phyloP scores from a whole-genome alignment of 2,888 invertebrate species.

The Sphaerophoria taeniata region DNA sequence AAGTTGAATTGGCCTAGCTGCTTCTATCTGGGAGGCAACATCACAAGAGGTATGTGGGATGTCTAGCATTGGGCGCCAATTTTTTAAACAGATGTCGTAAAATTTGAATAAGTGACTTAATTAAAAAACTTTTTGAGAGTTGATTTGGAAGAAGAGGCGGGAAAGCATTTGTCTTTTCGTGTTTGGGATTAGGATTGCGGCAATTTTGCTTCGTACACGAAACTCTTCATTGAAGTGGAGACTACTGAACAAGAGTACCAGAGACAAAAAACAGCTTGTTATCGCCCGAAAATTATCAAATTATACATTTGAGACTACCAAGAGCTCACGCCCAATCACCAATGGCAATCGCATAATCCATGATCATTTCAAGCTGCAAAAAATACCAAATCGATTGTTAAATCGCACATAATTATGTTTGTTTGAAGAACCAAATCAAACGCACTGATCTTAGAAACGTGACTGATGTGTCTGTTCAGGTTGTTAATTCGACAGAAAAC shows the following conservation, averaged over 20 bases:
- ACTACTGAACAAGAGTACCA: no score
- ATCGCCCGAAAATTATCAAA: neutral
- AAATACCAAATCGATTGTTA: slow-evolving; percentile 3
- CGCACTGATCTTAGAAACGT: slow-evolving; percentile 33
- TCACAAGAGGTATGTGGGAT: neutral
- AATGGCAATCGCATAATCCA: neutral
- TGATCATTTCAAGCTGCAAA: neutral
- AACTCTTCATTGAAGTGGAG: no score
- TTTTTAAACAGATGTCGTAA: neutral
- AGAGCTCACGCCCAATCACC: slow-evolving; percentile 9
- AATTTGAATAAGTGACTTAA: slow-evolving; percentile 14
- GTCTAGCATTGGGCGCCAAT: slow-evolving; percentile 51
- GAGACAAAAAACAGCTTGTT: neutral
- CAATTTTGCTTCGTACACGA: no score
- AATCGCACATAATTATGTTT: slow-evolving; percentile 34
- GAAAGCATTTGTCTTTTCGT: neutral
- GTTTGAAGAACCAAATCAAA: slow-evolving; percentile 36
- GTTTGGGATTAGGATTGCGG: no score
- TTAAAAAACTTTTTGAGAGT: neutral
- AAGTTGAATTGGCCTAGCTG: slow-evolving; percentile 23
- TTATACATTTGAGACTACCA: neutral
- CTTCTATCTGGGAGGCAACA: slow-evolving; percentile 20
- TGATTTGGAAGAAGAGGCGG: neutral
- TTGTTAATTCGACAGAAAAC: slow-evolving; percentile 41
- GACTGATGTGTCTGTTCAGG: neutral